A percentile compares a stretch with the other conserved stretches of the same genome.
phyloP scores from a whole-genome alignment of 2,113 vertebrate species.

The Rhinopithecus roxellana region DNA sequence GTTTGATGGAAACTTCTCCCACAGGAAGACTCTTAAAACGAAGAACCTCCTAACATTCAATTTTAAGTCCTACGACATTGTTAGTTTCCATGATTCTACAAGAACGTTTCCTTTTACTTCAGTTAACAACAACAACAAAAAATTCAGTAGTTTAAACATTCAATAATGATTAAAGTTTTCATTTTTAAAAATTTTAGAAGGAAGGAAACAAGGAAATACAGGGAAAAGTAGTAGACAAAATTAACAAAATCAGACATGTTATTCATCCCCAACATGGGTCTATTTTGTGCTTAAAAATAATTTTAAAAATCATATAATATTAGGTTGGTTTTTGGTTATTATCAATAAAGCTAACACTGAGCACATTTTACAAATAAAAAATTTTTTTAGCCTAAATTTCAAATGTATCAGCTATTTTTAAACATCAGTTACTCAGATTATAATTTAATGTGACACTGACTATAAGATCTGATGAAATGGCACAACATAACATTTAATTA shows the following conservation, averaged over 20 bases:
- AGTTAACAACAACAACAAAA: background rate
- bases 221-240: background rate
- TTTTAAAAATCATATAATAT: background rate
- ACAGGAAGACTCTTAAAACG: constrained; percentile 33
- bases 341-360: background rate
- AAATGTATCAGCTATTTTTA: background rate
- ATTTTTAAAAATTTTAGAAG: background rate
- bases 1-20: constrained; percentile 63
- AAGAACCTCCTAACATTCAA: background rate
- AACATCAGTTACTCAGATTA: background rate
- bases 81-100: background rate
- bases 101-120: background rate
- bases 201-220: background rate
- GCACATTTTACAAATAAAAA: background rate
- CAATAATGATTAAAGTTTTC: background rate
- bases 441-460: background rate
- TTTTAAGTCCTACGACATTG: background rate
- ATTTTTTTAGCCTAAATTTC: background rate
- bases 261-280: too few relatives aligned
- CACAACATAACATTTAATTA: background rate
- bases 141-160: background rate
- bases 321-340: background rate
- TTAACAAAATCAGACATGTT: background rate
- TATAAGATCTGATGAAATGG: background rate
- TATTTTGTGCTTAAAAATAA: background rate